These are phyloP conservation scores for Propithecus coquereli DNA, from an alignment of 2,113 vertebrate species.

Conservation along the genomic window DNA sequence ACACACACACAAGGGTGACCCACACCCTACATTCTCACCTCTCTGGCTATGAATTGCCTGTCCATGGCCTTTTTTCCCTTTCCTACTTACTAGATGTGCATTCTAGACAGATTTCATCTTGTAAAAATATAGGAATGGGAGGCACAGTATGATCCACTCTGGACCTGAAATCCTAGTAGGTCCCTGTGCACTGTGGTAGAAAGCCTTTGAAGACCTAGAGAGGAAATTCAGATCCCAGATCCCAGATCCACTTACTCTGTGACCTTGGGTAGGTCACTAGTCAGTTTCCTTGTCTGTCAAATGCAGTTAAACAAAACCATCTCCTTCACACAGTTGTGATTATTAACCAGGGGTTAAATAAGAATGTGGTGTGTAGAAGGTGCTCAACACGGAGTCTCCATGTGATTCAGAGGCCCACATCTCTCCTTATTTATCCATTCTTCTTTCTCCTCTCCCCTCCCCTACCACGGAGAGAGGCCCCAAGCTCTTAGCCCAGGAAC, in stretches of 20 bases:
- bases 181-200: background rate
- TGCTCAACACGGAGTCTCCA: background rate
- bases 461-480: background rate
- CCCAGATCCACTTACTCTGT: background rate
- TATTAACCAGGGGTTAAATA: background rate
- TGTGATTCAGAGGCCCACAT: background rate
- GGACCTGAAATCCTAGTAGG: background rate
- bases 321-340: background rate
- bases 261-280: background rate
- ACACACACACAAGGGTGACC: too few species aligned
- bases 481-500: background rate
- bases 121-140: background rate
- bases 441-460: background rate
- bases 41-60: background rate
- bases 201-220: background rate
- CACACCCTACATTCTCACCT: background rate
- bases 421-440: background rate
- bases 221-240: background rate
- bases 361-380: background rate
- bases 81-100: background rate
- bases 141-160: background rate
- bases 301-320: background rate
- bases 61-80: background rate
- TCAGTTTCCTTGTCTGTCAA: slow-evolving; percentile 34
- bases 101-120: slow-evolving; percentile 8